Evolutionary conservation across 2,797 vertebrate genomes (phyloP).

Genomic region (Pampus argenteus): DNA sequence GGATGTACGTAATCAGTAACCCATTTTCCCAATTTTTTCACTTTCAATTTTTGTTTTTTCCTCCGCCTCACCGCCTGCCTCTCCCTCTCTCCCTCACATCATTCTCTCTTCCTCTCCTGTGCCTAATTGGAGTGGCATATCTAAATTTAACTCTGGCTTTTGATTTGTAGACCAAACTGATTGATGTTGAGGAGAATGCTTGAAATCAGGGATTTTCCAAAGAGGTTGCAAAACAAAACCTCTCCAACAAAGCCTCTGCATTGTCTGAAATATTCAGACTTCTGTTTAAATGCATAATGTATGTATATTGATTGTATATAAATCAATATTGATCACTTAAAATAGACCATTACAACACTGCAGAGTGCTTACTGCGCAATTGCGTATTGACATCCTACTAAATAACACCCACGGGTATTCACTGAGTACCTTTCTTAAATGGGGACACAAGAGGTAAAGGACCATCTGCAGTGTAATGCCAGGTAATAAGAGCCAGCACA

Average conservation of each 20-base stretch:
- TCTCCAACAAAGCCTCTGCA: constrained; percentile 10
- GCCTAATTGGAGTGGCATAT: constrained; percentile 63
- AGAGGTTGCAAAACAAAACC: constrained; percentile 27
- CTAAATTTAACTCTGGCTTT: constrained; percentile 54
- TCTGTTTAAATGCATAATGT: constrained; percentile 11
- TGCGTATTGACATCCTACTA: constrained; percentile 39
- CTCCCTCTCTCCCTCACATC: constrained; percentile 2
- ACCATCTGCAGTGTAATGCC: constrained; percentile 3
- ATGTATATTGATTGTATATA: constrained; percentile 34
- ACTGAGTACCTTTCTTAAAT: constrained; percentile 47
- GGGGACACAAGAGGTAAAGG: constrained; percentile 36
- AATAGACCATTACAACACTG: constrained; percentile 46
- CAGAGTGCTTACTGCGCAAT: constrained; percentile 48
- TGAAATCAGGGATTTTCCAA: constrained; percentile 52
- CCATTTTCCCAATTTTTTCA: constrained; percentile 20
- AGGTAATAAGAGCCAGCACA: neutral
- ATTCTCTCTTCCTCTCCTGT: neutral
- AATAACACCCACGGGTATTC: constrained; percentile 39
- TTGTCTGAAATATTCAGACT: constrained; percentile 6
- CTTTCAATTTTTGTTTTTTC: neutral
- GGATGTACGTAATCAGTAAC: constrained; percentile 19
- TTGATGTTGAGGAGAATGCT: constrained; percentile 43
- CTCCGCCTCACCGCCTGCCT: neutral
- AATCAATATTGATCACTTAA: constrained; percentile 50
- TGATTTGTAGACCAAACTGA: constrained; percentile 54